Base-by-base conservation (phyloP, 2,888 invertebrate genomes). In the Eutolmus rufibarbis region DNA sequence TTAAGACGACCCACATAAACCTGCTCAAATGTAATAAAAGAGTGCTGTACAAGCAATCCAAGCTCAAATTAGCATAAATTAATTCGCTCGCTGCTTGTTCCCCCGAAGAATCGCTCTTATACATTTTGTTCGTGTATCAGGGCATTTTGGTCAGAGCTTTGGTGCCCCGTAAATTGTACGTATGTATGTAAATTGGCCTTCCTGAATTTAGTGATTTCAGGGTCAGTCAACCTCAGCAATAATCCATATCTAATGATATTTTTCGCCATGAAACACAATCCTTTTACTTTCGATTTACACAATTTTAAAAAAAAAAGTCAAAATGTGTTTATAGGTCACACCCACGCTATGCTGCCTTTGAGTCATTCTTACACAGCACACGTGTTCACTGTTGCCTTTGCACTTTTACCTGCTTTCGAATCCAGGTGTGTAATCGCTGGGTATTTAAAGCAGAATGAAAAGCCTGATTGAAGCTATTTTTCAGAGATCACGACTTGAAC, bases 11-110 rank as follows among this genome's bases (percentile, higher is more conserved):
- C 66, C 23, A 66, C 23, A 66, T 66, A 66, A 66, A 66, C 66
- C 66, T 66, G 66, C 23, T 66, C 12, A 66, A 19, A 66, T 8
- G 66, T 66, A 78, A 78, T 78, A 78, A 78, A 37, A 78, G 43
- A 12, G n/a, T 78, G 78, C 43, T 40, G 43, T 40, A 40, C 78
- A 43, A 78, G 37, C 78, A 78, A 43, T 37, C 78, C 78, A 23
- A 40, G 78, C 43, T 8, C 12, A 23, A 78, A 78, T 78, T 78
- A 78, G 40, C 78, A 78, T 78, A 78, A 78, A 78, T 78, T 78
- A 78, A 78, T 78, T 43, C 43, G 78, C 23, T 78, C 12, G 43
- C 37, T 23, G 43, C 23, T 31, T 28, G 66, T 4, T 66, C 23
- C 66, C 66, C 66, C 23, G 14, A 66, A 66, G 66, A 66, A 66